Percentiles rank a stretch among this genome's conserved stretches.
Evolutionary conservation across 2,797 vertebrate genomes (phyloP).

Genomic region (Muscicapa striata): DNA sequence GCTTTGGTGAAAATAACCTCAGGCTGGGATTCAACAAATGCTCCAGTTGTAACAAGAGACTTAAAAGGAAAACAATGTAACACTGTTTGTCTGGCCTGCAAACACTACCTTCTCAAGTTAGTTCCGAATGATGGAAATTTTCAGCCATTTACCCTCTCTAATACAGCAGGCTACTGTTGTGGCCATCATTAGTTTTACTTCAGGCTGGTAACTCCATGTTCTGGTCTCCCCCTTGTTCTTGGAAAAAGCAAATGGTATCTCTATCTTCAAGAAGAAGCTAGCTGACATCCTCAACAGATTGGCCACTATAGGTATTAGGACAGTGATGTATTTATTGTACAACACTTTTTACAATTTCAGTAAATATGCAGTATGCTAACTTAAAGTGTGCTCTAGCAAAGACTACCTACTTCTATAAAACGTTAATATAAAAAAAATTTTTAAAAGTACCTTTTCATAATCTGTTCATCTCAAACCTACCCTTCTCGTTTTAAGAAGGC

Average conservation of each 20-base stretch:
- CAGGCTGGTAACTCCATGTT: background rate
- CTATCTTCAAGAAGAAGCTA: background rate
- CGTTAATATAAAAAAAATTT: background rate
- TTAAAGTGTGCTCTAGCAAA: background rate
- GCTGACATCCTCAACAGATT: background rate
- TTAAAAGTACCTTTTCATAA: background rate
- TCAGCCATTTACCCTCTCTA: background rate
- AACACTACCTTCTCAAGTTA: background rate
- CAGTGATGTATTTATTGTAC: background rate
- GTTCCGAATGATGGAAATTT: background rate
- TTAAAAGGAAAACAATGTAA: background rate
- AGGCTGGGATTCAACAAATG: background rate
- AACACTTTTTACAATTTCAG: background rate
- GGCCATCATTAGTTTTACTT: background rate
- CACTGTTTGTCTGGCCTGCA: fast-evolving
- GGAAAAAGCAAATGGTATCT: background rate
- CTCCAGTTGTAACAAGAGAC: background rate
- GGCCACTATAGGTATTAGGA: no score
- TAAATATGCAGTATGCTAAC: background rate
- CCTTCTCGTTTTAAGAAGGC: background rate
- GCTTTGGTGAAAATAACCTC: background rate
- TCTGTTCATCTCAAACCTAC: background rate
- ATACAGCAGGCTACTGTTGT: background rate
- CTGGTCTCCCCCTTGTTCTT: background rate
- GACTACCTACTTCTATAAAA: background rate